Conservation (phyloP, 1,140 invertebrate genomes). For the Drosophila ercepeae region DNA sequence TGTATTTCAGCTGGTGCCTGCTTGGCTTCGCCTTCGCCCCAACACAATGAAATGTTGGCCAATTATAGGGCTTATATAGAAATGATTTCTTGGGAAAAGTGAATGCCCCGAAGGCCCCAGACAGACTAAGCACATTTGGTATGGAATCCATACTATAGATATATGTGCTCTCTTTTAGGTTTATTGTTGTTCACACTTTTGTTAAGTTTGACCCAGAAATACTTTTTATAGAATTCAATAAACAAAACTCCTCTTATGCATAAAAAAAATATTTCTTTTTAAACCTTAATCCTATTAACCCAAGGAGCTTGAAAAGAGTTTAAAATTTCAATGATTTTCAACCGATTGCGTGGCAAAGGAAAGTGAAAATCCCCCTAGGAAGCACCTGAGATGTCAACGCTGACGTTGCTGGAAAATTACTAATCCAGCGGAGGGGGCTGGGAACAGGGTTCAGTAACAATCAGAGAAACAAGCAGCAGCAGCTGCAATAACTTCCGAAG, state of each 20-base stretch:
- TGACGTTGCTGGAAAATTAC: constrained; percentile 39
- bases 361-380: constrained; percentile 65
- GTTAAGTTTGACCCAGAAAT: constrained; percentile 41
- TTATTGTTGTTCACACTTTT: constrained; percentile 33
- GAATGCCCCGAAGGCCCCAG: constrained; percentile 56
- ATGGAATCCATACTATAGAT: constrained; percentile 21
- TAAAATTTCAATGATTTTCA: constrained; percentile 2
- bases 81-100: constrained; percentile 69
- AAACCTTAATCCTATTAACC: constrained; percentile 33
- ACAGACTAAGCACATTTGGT: constrained; percentile 35
- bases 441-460: constrained; percentile 5
- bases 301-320: constrained; percentile 39
- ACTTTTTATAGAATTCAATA: neutral
- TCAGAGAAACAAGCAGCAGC: constrained; percentile 22
- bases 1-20: constrained; percentile 22
- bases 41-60: constrained; percentile 71
- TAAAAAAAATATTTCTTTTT: no score
- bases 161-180: constrained; percentile 26
- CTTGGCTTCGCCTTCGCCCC: constrained; percentile 26
- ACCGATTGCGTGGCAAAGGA: constrained; percentile 39
- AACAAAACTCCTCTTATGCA: no score
- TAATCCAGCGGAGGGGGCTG: constrained; percentile 22
- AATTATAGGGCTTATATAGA: constrained; percentile 69
- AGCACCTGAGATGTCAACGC: constrained; percentile 40
- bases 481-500: constrained; percentile 65